These are phyloP conservation scores for Trematocara macrostoma DNA, from an alignment of 2,113 vertebrate genomes.

Conservation along the genomic window DNA sequence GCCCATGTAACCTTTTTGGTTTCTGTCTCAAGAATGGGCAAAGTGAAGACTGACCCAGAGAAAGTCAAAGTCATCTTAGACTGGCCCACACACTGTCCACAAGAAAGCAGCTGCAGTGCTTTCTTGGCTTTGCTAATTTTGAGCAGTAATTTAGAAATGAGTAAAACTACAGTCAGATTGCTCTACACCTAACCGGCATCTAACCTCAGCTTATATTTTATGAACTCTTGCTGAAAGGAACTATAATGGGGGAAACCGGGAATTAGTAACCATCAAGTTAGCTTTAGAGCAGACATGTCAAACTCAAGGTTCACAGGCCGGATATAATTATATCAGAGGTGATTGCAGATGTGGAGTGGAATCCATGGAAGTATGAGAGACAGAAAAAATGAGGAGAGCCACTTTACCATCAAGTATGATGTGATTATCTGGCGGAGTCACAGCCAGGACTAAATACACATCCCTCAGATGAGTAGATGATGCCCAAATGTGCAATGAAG, in stretches of 20 bases:
- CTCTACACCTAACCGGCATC: neutral
- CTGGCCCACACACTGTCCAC: neutral
- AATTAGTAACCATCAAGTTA: neutral
- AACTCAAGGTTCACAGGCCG: neutral
- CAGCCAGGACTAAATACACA: neutral
- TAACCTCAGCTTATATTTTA: neutral
- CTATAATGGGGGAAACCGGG: neutral
- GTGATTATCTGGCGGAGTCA: neutral
- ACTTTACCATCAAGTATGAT: neutral
- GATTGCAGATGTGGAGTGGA: neutral
- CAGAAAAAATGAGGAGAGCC: neutral
- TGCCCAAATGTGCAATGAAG: neutral
- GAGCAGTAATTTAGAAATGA: neutral
- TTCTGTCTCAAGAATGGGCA: neutral
- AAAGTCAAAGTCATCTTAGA: neutral
- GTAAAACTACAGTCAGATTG: neutral
- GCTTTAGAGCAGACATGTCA: neutral
- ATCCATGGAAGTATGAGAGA: neutral
- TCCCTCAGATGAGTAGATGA: neutral
- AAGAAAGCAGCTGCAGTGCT: neutral
- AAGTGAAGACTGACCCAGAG: neutral
- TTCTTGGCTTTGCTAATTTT: neutral
- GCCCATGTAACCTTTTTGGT: neutral
- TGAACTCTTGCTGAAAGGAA: neutral
- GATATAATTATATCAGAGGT: neutral